Conservation (phyloP, 2,797 vertebrate genomes). For the Leontocebus nigricollis region DNA sequence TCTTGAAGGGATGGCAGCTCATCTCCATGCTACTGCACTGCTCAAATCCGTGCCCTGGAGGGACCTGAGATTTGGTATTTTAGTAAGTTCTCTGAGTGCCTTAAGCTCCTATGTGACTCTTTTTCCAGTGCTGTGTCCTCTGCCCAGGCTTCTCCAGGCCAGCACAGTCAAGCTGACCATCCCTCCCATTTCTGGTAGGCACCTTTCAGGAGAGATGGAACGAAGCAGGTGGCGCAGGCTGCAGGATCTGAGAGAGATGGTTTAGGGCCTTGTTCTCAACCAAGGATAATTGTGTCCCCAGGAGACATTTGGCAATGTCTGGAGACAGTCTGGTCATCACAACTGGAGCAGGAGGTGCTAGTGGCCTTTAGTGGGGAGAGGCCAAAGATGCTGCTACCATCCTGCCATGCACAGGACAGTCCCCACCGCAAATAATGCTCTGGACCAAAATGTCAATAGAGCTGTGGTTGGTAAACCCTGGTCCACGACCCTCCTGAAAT, state of each 20-base stretch:
- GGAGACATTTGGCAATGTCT: background rate
- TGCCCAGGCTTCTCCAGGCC: background rate
- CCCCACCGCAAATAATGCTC: no score
- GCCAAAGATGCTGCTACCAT: fast-evolving
- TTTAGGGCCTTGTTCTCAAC: background rate
- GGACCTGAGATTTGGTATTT: background rate
- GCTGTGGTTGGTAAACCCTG: fast-evolving
- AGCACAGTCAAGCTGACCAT: no score
- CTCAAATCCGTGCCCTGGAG: background rate
- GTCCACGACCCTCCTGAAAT: fast-evolving
- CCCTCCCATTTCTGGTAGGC: background rate
- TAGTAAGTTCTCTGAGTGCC: background rate
- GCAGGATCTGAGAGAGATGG: background rate
- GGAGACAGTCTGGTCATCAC: background rate
- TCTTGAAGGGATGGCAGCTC: background rate
- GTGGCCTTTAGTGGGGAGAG: background rate
- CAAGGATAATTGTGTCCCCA: background rate
- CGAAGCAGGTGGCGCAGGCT: background rate
- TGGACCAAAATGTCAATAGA: background rate
- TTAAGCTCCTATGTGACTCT: background rate
- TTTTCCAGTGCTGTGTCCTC: background rate
- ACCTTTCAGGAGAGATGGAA: background rate
- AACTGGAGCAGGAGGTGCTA: background rate
- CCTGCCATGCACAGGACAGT: background rate
- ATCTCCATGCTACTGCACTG: no score